Evolutionary conservation across 2,113 vertebrate species (phyloP).

Genomic region (Camelus dromedarius): DNA sequence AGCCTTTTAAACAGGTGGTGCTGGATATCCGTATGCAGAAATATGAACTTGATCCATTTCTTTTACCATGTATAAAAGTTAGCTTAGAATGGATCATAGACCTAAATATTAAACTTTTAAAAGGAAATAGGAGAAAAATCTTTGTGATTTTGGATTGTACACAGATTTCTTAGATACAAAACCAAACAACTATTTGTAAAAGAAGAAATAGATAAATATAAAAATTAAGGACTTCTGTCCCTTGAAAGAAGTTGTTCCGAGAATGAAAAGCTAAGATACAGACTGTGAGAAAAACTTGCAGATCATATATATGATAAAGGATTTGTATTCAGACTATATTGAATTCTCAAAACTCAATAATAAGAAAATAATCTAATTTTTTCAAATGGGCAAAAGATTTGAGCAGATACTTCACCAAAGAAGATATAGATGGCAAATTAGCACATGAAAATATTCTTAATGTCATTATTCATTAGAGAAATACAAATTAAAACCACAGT

Average conservation of each 20-base stretch:
- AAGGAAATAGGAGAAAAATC: not conserved
- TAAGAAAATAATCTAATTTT: not conserved
- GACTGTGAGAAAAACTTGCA: not conserved
- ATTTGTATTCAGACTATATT: slow-evolving; percentile 4
- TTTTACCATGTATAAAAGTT: slow-evolving; percentile 11
- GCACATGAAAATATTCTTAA: not conserved
- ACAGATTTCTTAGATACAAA: slow-evolving; percentile 20
- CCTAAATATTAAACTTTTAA: not conserved
- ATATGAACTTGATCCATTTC: not conserved
- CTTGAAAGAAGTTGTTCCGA: slow-evolving; percentile 14
- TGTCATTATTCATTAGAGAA: slow-evolving; percentile 1
- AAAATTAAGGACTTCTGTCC: not conserved
- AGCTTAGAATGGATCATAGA: not conserved
- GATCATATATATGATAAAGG: not conserved
- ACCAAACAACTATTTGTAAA: not conserved
- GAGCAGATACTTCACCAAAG: not conserved
- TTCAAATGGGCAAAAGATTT: not conserved
- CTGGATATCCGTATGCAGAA: not conserved
- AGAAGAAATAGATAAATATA: not conserved
- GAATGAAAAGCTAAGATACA: not conserved
- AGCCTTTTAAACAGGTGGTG: not conserved
- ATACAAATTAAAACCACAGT: not conserved
- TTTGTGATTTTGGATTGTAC: slow-evolving; percentile 5
- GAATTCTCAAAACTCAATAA: not conserved
- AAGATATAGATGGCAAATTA: not conserved